Conservation (phyloP, 2,797 vertebrate genomes). For the Lacerta agilis region DNA sequence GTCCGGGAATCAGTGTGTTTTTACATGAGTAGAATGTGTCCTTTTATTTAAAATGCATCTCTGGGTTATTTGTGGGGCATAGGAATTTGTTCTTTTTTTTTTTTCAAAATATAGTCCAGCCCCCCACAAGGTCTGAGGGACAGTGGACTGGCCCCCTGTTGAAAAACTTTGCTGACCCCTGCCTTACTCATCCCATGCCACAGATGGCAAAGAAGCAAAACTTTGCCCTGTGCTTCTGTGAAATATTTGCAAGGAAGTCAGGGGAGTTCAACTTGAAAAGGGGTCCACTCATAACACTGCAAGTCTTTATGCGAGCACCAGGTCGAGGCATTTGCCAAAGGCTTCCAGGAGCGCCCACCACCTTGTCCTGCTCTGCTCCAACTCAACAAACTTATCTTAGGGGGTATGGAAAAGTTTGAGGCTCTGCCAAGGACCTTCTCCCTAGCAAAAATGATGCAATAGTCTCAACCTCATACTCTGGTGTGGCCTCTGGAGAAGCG, state of each 20-base stretch:
- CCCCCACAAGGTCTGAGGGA: no score
- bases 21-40: no score
- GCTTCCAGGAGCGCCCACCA: background rate
- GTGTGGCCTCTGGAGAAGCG: no score
- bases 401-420: background rate
- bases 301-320: background rate
- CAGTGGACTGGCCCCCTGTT: no score
- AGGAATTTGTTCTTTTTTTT: no score
- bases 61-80: no score
- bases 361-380: background rate
- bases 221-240: background rate
- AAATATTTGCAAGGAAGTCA: background rate
- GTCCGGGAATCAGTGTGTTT: no score
- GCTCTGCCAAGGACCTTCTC: background rate
- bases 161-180: no score
- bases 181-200: background rate
- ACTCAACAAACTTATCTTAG: background rate
- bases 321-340: background rate
- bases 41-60: no score
- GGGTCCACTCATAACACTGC: background rate
- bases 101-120: no score
- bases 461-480: no score
- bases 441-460: no score
- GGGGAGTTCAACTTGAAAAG: background rate
- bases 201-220: slow-evolving; percentile 31